A percentile compares a stretch with the other conserved stretches of the same genome.
Conservation (phyloP, 2,888 invertebrate species). For the Diadegma fenestrale region DNA sequence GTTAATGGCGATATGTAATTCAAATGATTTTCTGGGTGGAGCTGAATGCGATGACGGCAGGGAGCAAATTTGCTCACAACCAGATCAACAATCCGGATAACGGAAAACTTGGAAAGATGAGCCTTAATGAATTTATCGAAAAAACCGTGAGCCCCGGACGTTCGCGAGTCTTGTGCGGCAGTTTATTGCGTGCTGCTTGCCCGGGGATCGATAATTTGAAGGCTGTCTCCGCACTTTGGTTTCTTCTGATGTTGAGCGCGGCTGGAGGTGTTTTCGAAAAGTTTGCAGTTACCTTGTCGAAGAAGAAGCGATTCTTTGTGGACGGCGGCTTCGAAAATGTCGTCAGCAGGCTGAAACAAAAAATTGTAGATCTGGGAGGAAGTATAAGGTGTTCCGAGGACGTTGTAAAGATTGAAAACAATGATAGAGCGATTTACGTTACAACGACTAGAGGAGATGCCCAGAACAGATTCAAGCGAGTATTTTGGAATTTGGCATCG, state of each 20-base stretch:
- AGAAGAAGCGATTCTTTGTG: conserved; percentile 73
- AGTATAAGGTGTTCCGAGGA: conserved; percentile 68
- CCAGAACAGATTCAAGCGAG: conserved; percentile 71
- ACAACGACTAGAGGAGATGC: conserved; percentile 55
- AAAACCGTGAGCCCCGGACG: conserved; percentile 63
- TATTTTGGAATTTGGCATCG: too few relatives aligned
- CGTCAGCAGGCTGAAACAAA: conserved; percentile 63
- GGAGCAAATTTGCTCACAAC: not conserved
- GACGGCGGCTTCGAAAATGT: conserved; percentile 73
- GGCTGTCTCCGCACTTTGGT: conserved; percentile 76
- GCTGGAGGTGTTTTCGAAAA: conserved; percentile 76
- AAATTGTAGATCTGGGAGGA: conserved; percentile 66
- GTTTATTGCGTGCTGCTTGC: conserved; percentile 73
- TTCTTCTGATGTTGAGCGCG: conserved; percentile 73
- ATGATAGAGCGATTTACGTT: conserved; percentile 71
- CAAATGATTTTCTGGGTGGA: not conserved
- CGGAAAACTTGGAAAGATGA: conserved; percentile 70
- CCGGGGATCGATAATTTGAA: conserved; percentile 72
- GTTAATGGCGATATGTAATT: too few relatives aligned
- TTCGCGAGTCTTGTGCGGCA: conserved; percentile 73
- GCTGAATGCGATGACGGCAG: not conserved
- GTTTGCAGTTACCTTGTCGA: conserved; percentile 72
- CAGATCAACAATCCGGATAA: conserved; percentile 50
- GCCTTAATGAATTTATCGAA: conserved; percentile 70
- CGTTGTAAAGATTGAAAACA: conserved; percentile 72